Evolutionary conservation across 2,797 vertebrate species (phyloP).

Genomic region (Paratrypauchen microcephalus): DNA sequence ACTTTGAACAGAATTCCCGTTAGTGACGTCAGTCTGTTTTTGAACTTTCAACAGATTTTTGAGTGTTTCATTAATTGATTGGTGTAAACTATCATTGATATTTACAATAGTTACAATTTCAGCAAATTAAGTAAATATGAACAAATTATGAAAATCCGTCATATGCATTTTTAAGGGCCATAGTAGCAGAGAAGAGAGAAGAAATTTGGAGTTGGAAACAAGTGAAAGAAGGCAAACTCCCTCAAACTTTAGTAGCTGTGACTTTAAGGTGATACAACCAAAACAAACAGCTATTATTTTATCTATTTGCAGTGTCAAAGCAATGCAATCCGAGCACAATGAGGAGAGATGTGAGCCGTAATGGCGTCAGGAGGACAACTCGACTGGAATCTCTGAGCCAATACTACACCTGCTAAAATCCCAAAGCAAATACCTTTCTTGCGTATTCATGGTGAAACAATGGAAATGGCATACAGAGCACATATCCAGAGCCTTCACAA

Average conservation of each 20-base stretch:
- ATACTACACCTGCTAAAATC: conserved; percentile 40
- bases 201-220: neutral
- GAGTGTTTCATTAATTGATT: no score
- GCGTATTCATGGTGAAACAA: conserved; percentile 40
- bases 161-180: neutral
- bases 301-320: conserved; percentile 62
- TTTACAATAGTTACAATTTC: no score
- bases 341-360: conserved; percentile 54
- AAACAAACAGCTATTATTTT: conserved; percentile 59
- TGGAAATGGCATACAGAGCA: conserved; percentile 21
- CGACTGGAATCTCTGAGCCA: conserved; percentile 31
- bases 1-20: no score
- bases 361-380: conserved; percentile 57
- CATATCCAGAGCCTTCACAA: conserved; percentile 22
- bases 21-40: no score
- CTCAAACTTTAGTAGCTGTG: conserved; percentile 47
- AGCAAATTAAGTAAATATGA: no score
- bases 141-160: no score
- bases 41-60: no score
- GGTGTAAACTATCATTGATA: no score
- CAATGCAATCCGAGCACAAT: conserved; percentile 59
- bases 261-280: conserved; percentile 48
- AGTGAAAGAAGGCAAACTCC: neutral
- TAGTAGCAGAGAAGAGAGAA: neutral
- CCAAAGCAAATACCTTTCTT: conserved; percentile 33